Evolutionary conservation across 2,888 invertebrate species (phyloP).

Genomic region (Stictocephala bisonia): DNA sequence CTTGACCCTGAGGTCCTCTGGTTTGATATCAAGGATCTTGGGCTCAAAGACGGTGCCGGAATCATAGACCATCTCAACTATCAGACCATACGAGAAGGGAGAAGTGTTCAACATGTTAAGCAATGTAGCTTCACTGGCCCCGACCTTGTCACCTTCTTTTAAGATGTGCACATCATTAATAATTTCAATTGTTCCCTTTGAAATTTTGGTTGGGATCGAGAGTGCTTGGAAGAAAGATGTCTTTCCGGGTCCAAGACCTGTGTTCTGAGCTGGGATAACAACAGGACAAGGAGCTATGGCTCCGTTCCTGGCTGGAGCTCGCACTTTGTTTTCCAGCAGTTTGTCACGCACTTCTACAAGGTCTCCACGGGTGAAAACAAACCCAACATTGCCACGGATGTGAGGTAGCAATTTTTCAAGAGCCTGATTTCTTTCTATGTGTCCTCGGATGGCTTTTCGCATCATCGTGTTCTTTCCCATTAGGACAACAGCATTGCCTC

Average conservation of each 20-base stretch:
- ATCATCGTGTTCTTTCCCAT: conserved; percentile 99
- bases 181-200: conserved; percentile 99
- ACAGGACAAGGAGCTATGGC: conserved; percentile 97
- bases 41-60: conserved; percentile 98
- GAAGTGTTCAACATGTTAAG: conserved; percentile 99
- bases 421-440: conserved; percentile 92
- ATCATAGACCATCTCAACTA: conserved; percentile 97
- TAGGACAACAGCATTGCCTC: conserved; percentile 89
- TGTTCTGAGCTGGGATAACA: conserved; percentile 98
- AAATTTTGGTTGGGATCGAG: conserved; percentile 99
- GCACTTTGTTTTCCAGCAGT: conserved; percentile 95
- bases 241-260: conserved; percentile 98
- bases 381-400: conserved; percentile 97
- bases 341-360: conserved; percentile 92
- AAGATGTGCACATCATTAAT: conserved; percentile 94
- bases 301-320: conserved; percentile 97
- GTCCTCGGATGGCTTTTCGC: conserved; percentile 98
- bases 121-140: conserved; percentile 98
- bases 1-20: conserved; percentile 91
- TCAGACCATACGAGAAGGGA: conserved; percentile 98
- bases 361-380: conserved; percentile 98
- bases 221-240: conserved; percentile 99
- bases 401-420: conserved; percentile 96
- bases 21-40: conserved; percentile 96
- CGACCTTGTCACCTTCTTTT: conserved; percentile 97